Evolutionary conservation across 2,797 vertebrate species (phyloP).

Genomic region (Chiloscyllium punctatum): DNA sequence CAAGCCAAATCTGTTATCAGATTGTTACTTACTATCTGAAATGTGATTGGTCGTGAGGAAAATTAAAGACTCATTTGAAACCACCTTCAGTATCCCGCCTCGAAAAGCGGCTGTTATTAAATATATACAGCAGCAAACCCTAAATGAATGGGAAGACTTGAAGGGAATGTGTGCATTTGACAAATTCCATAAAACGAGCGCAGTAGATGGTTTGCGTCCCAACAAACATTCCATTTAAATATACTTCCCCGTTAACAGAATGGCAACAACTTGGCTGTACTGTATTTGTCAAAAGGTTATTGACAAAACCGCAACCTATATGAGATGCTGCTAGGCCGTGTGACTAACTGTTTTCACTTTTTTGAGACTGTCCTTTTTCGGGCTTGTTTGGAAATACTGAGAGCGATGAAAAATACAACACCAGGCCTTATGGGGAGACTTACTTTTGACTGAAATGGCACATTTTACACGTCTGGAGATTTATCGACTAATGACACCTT

Average conservation of each 20-base stretch:
- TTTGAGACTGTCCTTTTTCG: not conserved
- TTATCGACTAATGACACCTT: not conserved
- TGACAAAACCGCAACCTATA: not conserved
- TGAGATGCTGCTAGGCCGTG: not conserved
- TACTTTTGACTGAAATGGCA: not conserved
- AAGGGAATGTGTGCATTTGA: not conserved
- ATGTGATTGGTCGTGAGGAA: not conserved
- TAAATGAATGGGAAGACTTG: not conserved
- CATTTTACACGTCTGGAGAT: not conserved
- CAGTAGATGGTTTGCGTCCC: not conserved
- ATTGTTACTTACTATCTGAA: not conserved
- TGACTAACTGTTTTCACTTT: not conserved
- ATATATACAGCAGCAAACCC: not conserved
- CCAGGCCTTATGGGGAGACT: not conserved
- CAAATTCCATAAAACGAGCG: not conserved
- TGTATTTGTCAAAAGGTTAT: not conserved
- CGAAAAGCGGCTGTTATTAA: not conserved
- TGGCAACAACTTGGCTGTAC: not conserved
- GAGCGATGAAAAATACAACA: not conserved
- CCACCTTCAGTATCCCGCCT: not conserved
- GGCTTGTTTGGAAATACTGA: not conserved
- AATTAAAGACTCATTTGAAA: not conserved
- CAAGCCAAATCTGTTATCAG: slow-evolving; percentile 14
- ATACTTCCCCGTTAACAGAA: not conserved
- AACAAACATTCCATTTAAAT: not conserved